Evolutionary conservation across 2,113 vertebrate species (phyloP).

Genomic region (Callospermophilus lateralis): DNA sequence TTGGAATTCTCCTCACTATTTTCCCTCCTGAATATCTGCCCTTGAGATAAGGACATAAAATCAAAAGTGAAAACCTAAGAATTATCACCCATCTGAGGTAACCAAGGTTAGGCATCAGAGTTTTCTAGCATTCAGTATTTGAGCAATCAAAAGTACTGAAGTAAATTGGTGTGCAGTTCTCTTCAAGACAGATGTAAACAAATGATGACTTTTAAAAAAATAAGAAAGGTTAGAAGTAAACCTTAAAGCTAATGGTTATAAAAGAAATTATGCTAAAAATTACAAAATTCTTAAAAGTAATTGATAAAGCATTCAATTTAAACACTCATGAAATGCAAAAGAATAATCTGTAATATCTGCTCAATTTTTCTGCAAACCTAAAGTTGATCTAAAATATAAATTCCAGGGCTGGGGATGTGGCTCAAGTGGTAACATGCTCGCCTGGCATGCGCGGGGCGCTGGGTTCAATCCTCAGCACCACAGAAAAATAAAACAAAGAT

Average conservation of each 20-base stretch:
- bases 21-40: background rate
- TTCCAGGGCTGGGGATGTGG: too few relatives aligned
- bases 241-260: background rate
- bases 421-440: too few relatives aligned
- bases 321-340: background rate
- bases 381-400: background rate
- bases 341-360: too few relatives aligned
- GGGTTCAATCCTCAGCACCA: too few relatives aligned
- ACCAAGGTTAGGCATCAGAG: background rate
- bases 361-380: background rate
- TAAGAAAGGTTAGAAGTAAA: background rate
- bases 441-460: too few relatives aligned
- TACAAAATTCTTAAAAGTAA: background rate
- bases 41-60: background rate
- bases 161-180: background rate
- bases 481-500: too few relatives aligned
- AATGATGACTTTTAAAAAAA: background rate
- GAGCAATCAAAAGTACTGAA: background rate
- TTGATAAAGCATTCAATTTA: background rate
- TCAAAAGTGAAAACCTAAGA: background rate
- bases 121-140: background rate
- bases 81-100: background rate
- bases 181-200: background rate
- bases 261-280: background rate
- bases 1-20: background rate